Evolutionary conservation across 2,888 invertebrate genomes (phyloP), one percentile per base, ranked within the genome.

Genomic region (Heliconius ethilla): DNA sequence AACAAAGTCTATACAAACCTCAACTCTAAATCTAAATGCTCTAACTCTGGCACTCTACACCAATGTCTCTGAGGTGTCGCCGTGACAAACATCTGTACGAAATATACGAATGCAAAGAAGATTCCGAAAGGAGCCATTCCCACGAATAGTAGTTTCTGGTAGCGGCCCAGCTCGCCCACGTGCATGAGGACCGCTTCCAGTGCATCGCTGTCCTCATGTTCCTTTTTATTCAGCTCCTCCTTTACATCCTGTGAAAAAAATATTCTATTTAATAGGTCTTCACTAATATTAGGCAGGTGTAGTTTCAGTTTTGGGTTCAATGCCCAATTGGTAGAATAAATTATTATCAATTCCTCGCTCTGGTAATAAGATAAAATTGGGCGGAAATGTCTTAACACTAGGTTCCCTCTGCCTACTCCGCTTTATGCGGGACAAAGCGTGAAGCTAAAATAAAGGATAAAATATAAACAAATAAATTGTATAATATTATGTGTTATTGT

Each of bases 41-140:
- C 86, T 25, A 93, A 75, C 80, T 92, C 92, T 0, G 93, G 93
- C 22, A 93, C 90, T 2, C 81, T 82, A 78, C 93, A 93, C 92
- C 93, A 93, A 81, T 93, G 90, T 70, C 85, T 83, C 83, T 91
- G 90, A 18, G 93, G 93, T 0, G 93, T 92, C 15, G 89, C 91
- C 0, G 91, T 88, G 27, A 93, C 86, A 84, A 93, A 93, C 91
- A 93, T 92, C 85, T 93, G 93, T 27, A 91, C 90, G 85, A 93
- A 90, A 86, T 93, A 93, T 9, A 91, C 84, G 84, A 89, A 92
- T 3, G 93, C 91, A 86, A 92, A 93, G 84, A 90, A 87, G 72
- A 93, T 83, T 6, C 93, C 93, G 79, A 92, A 91, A 0, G 93
- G 93, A 83, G 90, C 79, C 92, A 94, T 93, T 27, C 83, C 85